Evolutionary conservation across 2,797 vertebrate species (phyloP).

Genomic region (Prionace glauca): DNA sequence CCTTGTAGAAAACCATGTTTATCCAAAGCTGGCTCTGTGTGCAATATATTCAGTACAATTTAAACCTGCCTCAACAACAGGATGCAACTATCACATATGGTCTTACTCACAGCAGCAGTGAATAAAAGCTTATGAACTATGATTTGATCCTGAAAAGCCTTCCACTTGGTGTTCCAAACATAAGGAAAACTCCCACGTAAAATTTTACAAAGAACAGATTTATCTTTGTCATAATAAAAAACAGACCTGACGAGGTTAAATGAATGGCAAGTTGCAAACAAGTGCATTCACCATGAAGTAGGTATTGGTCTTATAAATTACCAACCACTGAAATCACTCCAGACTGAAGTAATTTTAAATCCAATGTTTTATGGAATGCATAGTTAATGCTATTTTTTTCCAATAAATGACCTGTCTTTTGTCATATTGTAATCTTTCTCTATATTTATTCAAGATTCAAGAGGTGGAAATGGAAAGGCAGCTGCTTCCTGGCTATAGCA

Average conservation of each 20-base stretch:
- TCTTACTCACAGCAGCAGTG: slow-evolving; percentile 27
- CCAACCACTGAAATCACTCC: not conserved
- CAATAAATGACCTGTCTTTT: not conserved
- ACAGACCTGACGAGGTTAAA: not conserved
- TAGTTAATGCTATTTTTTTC: slow-evolving; percentile 17
- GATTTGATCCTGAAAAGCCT: slow-evolving; percentile 25
- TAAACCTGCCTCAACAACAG: slow-evolving; percentile 22
- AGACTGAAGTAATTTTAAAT: not conserved
- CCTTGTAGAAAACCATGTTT: not conserved
- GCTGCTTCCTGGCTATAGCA: slow-evolving; percentile 35
- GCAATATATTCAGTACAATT: not conserved
- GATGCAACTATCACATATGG: not conserved
- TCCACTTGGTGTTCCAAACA: slow-evolving; percentile 28
- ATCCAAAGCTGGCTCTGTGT: not conserved
- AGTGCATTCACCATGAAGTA: not conserved
- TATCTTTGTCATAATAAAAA: not conserved
- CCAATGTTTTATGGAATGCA: not conserved
- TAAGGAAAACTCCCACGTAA: slow-evolving; percentile 21
- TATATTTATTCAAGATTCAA: slow-evolving; percentile 31
- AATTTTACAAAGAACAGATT: slow-evolving; percentile 3
- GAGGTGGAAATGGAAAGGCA: slow-evolving; percentile 29
- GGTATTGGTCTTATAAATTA: not conserved
- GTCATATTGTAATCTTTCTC: not conserved
- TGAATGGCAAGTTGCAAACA: not conserved
- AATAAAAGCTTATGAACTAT: not conserved